phyloP scores from a whole-genome alignment of 2,113 vertebrate genomes.

The Carettochelys insculpta region DNA sequence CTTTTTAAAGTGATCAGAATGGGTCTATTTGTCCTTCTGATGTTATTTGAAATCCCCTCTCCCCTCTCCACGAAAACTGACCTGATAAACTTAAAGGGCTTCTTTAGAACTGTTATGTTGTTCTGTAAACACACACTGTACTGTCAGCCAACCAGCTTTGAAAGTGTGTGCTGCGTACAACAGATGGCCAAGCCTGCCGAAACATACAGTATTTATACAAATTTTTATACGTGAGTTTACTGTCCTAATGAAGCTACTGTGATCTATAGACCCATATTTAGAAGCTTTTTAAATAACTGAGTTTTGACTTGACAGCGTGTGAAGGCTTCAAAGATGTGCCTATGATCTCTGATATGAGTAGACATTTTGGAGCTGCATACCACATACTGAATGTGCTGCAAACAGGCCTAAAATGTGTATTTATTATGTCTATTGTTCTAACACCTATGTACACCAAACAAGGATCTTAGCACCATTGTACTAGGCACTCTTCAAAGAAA shows the following conservation, averaged over 20 bases:
- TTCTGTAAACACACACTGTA: constrained; percentile 74
- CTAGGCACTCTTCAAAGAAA: background rate
- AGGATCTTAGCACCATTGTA: background rate
- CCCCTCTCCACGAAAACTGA: constrained; percentile 52
- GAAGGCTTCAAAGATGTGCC: background rate
- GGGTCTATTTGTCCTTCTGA: constrained; percentile 65
- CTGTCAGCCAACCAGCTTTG: constrained; percentile 73
- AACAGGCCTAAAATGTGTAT: background rate
- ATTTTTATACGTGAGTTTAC: constrained; percentile 52
- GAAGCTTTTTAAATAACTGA: constrained; percentile 9
- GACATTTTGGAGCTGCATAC: background rate
- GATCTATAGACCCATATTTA: constrained; percentile 38
- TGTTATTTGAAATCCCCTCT: constrained; percentile 62
- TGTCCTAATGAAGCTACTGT: constrained; percentile 48
- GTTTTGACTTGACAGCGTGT: background rate
- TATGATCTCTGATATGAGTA: background rate
- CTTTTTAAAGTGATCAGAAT: constrained; percentile 64
- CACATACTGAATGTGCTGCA: background rate
- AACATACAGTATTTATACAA: constrained; percentile 65
- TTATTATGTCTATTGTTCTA: background rate
- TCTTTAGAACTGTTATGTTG: constrained; percentile 72
- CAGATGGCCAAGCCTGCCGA: constrained; percentile 69
- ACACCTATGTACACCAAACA: background rate
- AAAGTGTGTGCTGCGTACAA: constrained; percentile 63
- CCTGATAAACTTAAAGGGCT: constrained; percentile 74